Base-by-base conservation (phyloP, 2,113 vertebrate genomes). In the Percopsis transmontana region DNA sequence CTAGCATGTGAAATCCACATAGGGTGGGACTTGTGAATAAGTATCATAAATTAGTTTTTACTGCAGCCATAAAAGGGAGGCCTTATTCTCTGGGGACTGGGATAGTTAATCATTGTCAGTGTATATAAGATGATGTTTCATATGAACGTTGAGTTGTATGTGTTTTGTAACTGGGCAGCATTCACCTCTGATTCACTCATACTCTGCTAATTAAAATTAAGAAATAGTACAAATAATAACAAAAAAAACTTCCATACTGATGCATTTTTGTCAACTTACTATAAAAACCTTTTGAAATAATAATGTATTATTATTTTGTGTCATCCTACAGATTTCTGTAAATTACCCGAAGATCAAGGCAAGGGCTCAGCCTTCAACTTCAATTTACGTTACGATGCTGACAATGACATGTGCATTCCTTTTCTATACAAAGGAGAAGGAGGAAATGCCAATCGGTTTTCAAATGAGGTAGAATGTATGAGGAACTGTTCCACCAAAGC, bases 361-460 rank as follows among this genome's bases (percentile, higher is more conserved):
- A 2, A 27, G 0, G 88, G 74, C 9, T 0, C 12, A 1, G 23
- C 4, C 0, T 61, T 74, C 1, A 0, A 0, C 0, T 56, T 80
- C 20, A 19, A 53, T 2, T 3, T 91, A 27, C 68, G 54, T 70
- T 88, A 87, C 13, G 76, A 90, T 20, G 2, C 1, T 14, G 0
- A 0, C 0, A 12, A 13, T 3, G 86, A 89, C 45, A 61, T 21
- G 40, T 94, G 88, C 53, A 50, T 3, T 13, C 86, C 83, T 0
- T 94, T 93, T 74, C 5, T 80, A 20, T 93, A 80, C 69, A 59
- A 58, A 21, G 86, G 88, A 21, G 0, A 40, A 40, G 91, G 87
- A 62, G 94, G 92, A 41, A 93, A 89, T 58, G 68, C 0, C 11
- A 94, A 93, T 70, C 80, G 85, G 5, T 92, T 93, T 55, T 1